Base-by-base conservation (phyloP, 2,888 invertebrate genomes). In the Metellina segmentata region DNA sequence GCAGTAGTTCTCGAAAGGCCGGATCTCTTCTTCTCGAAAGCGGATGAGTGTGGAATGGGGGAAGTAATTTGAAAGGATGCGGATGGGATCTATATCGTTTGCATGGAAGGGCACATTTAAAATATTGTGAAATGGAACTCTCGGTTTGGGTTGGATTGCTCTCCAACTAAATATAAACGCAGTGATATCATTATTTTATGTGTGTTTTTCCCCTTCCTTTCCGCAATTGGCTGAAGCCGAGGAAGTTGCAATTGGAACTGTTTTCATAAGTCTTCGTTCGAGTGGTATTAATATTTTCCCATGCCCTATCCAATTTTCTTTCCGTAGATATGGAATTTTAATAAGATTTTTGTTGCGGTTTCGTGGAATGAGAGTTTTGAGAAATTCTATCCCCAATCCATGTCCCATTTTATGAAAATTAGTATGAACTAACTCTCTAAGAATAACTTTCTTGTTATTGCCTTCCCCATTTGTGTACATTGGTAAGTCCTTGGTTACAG, bases 11-110 rank as follows among this genome's bases (percentile, higher is more conserved):
- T 71, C 9, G 71, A 75, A 34, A 34, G 34, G 34, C 34, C 34
- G 34, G 79, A 72, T 51, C 70, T 19, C 70, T 61, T 87, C 70
- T 87, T 53, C 34, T 1, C 71, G 72, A 79, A 87, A 87, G 79
- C 70, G 87, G 87, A 87, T 87, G 78, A 87, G 48, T 71, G 49
- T 51, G 70, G 48, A 79, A 78, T 71, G 81, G 88, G 74, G 52
- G 81, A 48, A 74, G 88, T 88, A 88, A 88, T 88, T 88, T 74
- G 88, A 88, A 88, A 88, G 61, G 74, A 53, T n/a, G 8, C 83
- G 53, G 53, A 19, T 72, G 61, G 49, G 49, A 71, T 72, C 34
- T 34, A 34, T 34, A 34, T 34, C 72, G 72, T 87, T 88, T 88
- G 88, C 88, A 88, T 81, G 53, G 4, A 9, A 51, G 51, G 61